phyloP scores from a whole-genome alignment of 2,797 vertebrate species.

The Sebastes reedi region DNA sequence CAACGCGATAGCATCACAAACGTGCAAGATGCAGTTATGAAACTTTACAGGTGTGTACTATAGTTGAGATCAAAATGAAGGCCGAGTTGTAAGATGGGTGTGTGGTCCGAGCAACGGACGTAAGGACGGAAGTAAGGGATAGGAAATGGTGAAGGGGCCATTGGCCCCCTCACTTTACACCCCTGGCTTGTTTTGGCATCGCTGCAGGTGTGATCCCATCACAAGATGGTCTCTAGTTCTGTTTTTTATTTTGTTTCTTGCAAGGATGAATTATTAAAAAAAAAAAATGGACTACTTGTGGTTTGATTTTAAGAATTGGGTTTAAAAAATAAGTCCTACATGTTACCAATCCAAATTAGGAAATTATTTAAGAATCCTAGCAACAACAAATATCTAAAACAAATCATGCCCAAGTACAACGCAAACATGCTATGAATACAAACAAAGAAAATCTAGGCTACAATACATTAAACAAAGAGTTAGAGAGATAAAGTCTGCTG shows the following conservation, averaged over 20 bases:
- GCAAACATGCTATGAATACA: background rate
- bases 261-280: background rate
- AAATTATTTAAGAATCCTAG: background rate
- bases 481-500: slow-evolving; percentile 17
- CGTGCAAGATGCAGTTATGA: no score
- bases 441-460: background rate
- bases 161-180: background rate
- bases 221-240: background rate
- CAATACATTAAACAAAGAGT: slow-evolving; percentile 13
- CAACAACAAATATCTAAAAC: background rate
- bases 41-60: no score
- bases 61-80: background rate
- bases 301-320: background rate
- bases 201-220: background rate
- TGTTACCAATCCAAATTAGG: background rate
- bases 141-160: background rate
- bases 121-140: background rate
- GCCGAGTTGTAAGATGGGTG: background rate
- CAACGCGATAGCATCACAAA: background rate
- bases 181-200: background rate
- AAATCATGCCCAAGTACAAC: background rate
- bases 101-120: background rate
- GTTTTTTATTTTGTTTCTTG: background rate
- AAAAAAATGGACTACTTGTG: background rate
- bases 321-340: background rate